These are phyloP conservation scores for Oegoconia quadripuncta DNA, from an alignment of 2,888 invertebrate species.

Conservation along the genomic window DNA sequence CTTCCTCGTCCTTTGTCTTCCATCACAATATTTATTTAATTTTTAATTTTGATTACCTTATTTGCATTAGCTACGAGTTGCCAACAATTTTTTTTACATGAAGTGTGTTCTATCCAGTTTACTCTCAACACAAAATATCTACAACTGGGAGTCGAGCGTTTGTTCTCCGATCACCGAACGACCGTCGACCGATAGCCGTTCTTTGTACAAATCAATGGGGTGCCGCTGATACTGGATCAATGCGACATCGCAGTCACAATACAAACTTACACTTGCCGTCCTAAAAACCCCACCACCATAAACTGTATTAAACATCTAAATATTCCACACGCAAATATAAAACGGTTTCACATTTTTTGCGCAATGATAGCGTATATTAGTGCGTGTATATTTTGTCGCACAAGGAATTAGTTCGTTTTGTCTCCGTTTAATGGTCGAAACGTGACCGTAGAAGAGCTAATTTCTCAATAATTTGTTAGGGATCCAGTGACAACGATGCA, in stretches of 20 bases:
- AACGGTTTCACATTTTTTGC: constrained; percentile 58
- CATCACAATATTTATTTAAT: too few relatives aligned
- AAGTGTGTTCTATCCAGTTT: too few relatives aligned
- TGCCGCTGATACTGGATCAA: constrained; percentile 69
- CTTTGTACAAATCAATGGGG: constrained; percentile 72
- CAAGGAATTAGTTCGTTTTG: constrained; percentile 74
- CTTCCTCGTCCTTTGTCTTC: too few relatives aligned
- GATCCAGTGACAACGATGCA: constrained; percentile 65
- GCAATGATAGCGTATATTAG: constrained; percentile 66
- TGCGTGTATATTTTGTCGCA: constrained; percentile 72
- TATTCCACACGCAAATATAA: constrained; percentile 12
- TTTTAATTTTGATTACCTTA: too few relatives aligned
- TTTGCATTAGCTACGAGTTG: too few relatives aligned
- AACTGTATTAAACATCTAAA: constrained; percentile 1
- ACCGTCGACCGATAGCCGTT: constrained; percentile 63
- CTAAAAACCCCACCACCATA: constrained; percentile 2
- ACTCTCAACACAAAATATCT: constrained; percentile 34
- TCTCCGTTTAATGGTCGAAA: constrained; percentile 73
- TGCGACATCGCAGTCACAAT: constrained; percentile 52
- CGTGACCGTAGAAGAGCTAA: constrained; percentile 70
- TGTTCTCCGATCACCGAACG: constrained; percentile 67
- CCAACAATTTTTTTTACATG: too few relatives aligned
- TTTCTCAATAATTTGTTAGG: constrained; percentile 64
- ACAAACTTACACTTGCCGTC: constrained; percentile 19
- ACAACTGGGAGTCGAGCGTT: constrained; percentile 54